Conservation (phyloP, 2,113 vertebrate genomes). For the Megaceryle maxima region DNA sequence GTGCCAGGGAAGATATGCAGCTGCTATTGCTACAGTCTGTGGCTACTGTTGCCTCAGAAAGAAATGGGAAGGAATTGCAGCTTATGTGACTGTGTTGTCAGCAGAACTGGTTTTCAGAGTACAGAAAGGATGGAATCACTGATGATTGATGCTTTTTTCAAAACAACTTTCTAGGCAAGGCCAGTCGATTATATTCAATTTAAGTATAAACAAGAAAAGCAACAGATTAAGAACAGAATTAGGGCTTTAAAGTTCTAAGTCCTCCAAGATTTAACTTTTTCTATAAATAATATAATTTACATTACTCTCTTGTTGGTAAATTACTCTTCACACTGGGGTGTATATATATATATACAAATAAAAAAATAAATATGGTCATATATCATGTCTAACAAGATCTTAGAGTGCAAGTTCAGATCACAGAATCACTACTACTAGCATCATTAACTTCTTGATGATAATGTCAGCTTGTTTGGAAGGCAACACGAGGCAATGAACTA, state of each 20-base stretch:
- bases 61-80: not conserved
- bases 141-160: not conserved
- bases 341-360: not conserved
- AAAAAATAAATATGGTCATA: not conserved
- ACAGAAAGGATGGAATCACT: not conserved
- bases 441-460: not conserved
- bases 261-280: not conserved
- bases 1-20: slow-evolving; percentile 58
- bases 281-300: not conserved
- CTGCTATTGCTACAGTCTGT: slow-evolving; percentile 41
- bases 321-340: not conserved
- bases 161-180: not conserved
- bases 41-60: not conserved
- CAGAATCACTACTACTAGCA: not conserved
- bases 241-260: not conserved
- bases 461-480: not conserved
- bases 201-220: not conserved
- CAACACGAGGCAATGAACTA: not conserved
- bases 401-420: not conserved
- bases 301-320: not conserved
- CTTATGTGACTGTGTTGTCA: not conserved
- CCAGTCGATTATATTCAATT: not conserved
- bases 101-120: not conserved
- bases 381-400: not conserved
- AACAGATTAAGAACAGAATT: not conserved